Percentiles rank a stretch among this genome's conserved stretches.
Evolutionary conservation across 2,113 vertebrate species (phyloP).

Genomic region (Gymnocephalus cernua): DNA sequence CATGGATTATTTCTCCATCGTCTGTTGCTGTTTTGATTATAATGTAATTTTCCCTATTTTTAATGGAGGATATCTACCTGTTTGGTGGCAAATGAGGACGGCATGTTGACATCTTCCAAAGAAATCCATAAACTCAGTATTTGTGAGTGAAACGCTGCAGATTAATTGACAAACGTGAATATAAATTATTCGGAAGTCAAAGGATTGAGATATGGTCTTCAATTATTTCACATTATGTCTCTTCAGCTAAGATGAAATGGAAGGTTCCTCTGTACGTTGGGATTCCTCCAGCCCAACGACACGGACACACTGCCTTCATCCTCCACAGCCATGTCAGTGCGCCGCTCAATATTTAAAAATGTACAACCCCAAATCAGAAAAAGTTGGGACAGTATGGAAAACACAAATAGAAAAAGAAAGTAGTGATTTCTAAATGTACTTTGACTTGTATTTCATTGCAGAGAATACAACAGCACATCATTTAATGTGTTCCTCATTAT

Average conservation of each 20-base stretch:
- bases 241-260: slow-evolving; percentile 86
- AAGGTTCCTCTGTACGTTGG: slow-evolving; percentile 86
- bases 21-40: neutral
- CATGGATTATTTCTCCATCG: neutral
- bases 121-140: slow-evolving; percentile 85
- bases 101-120: slow-evolving; percentile 65
- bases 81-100: slow-evolving; percentile 81
- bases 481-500: too few relatives aligned
- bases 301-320: slow-evolving; percentile 83
- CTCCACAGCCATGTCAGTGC: slow-evolving; percentile 82
- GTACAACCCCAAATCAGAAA: too few relatives aligned
- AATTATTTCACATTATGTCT: slow-evolving; percentile 9
- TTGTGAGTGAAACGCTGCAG: slow-evolving; percentile 57
- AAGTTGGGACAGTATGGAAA: too few relatives aligned
- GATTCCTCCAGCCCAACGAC: slow-evolving; percentile 81
- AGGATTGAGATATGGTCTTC: neutral
- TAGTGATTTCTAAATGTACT: too few relatives aligned
- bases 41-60: neutral
- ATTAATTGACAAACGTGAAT: neutral
- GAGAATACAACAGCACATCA: too few relatives aligned
- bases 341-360: neutral
- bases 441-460: too few relatives aligned
- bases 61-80: slow-evolving; percentile 82
- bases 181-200: neutral
- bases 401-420: too few relatives aligned